Conservation (phyloP, 2,797 vertebrate species). For the Aldrovandia affinis region DNA sequence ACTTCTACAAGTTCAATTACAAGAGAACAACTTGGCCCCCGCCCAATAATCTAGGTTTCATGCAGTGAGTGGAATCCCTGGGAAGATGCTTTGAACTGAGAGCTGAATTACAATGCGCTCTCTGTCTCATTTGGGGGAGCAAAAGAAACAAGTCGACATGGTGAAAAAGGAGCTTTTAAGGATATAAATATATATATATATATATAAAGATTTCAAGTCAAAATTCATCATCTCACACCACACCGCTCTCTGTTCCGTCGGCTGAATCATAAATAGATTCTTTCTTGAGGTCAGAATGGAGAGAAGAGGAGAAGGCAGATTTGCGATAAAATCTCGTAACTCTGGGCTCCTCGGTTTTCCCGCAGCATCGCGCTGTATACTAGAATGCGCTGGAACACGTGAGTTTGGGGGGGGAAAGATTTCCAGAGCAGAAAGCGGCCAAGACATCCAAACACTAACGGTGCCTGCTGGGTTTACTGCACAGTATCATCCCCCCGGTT, state of each 20-base stretch:
- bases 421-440: not conserved
- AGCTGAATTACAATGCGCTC: constrained; percentile 57
- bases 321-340: constrained; percentile 53
- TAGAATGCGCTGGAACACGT: not conserved
- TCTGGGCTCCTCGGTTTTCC: constrained; percentile 34
- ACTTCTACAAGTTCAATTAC: too few species aligned
- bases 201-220: not conserved
- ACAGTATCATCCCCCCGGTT: constrained; percentile 3
- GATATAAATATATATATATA: too few species aligned
- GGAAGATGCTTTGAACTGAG: constrained; percentile 43
- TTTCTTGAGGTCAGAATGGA: constrained; percentile 52
- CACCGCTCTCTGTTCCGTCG: constrained; percentile 45
- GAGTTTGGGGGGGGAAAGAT: not conserved
- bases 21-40: constrained; percentile 65
- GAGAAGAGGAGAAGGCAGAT: constrained; percentile 37
- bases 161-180: not conserved
- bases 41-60: constrained; percentile 55
- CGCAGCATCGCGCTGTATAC: constrained; percentile 39
- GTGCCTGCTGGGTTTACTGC: not conserved
- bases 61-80: constrained; percentile 60
- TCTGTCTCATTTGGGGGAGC: constrained; percentile 58
- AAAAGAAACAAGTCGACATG: constrained; percentile 36
- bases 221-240: constrained; percentile 28
- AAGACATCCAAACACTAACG: not conserved
- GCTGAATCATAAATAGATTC: constrained; percentile 48